Evolutionary conservation across 2,888 invertebrate species (phyloP).

Genomic region (Epiblema foenella): DNA sequence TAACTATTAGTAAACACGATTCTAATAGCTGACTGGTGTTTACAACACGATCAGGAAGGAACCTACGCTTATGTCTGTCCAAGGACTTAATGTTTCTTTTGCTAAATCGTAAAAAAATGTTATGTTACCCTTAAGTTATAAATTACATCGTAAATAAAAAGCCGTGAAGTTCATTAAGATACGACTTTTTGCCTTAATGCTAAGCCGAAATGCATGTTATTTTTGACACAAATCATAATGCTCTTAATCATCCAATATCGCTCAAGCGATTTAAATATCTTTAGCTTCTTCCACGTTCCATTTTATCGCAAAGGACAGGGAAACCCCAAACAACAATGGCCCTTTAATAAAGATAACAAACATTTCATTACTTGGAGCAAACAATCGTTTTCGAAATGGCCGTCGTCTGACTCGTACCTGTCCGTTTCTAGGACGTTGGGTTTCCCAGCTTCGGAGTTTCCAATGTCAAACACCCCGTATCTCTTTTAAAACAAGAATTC

Average conservation of each 20-base stretch:
- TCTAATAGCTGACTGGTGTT: slow-evolving; percentile 12
- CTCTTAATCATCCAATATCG: neutral
- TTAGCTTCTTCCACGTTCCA: slow-evolving; percentile 3
- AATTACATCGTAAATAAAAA: no score
- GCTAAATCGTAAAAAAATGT: no score
- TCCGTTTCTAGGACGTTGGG: slow-evolving; percentile 41
- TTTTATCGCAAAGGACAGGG: slow-evolving; percentile 10
- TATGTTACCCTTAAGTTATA: neutral
- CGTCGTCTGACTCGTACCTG: slow-evolving; percentile 10
- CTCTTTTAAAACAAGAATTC: slow-evolving; percentile 36
- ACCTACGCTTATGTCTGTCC: slow-evolving; percentile 23
- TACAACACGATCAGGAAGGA: slow-evolving; percentile 23
- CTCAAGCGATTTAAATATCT: neutral
- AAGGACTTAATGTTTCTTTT: slow-evolving; percentile 25
- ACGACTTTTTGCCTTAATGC: neutral
- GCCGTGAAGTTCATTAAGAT: neutral
- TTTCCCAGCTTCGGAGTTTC: slow-evolving; percentile 44
- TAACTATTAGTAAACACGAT: neutral
- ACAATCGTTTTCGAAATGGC: slow-evolving; percentile 27
- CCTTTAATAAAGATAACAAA: slow-evolving; percentile 6
- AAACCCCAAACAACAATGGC: slow-evolving; percentile 29
- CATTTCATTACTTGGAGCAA: slow-evolving; percentile 25
- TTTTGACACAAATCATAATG: neutral
- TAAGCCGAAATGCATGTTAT: no score
- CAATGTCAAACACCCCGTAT: slow-evolving; percentile 42